phyloP scores from a whole-genome alignment of 1,140 invertebrate species.

The Danaus melanippus region DNA sequence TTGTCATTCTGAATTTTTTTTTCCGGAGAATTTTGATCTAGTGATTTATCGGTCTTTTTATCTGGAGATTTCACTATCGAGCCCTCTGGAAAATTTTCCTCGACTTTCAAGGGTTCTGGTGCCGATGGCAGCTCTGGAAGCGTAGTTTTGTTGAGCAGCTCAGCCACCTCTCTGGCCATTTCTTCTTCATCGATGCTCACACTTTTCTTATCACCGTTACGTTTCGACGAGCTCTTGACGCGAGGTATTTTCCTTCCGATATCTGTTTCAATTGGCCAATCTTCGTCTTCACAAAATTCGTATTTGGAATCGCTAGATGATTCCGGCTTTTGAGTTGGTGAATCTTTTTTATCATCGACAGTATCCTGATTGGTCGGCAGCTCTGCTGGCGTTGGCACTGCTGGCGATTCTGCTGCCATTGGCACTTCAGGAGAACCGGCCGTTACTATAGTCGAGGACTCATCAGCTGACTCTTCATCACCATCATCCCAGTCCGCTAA shows the following conservation, averaged over 20 bases:
- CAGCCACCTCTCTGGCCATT: constrained; percentile 70
- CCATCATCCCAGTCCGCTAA: constrained; percentile 70
- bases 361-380: constrained; percentile 37
- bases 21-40: constrained; percentile 29
- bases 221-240: constrained; percentile 56
- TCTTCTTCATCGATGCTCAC: constrained; percentile 62
- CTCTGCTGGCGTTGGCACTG: constrained; percentile 44
- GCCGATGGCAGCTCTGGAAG: constrained; percentile 70
- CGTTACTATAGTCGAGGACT: constrained; percentile 35
- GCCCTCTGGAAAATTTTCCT: constrained; percentile 69
- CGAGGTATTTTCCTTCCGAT: constrained; percentile 71
- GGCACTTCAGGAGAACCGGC: constrained; percentile 65
- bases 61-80: constrained; percentile 64
- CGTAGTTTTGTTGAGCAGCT: constrained; percentile 72
- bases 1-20: constrained; percentile 36
- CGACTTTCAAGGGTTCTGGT: constrained; percentile 55
- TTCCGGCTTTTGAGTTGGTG: constrained; percentile 47
- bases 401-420: constrained; percentile 54
- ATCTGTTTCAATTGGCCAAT: constrained; percentile 63
- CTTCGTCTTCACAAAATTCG: constrained; percentile 74
- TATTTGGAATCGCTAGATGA: constrained; percentile 63
- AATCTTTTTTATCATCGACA: constrained; percentile 44
- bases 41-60: constrained; percentile 48
- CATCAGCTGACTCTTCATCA: constrained; percentile 60
- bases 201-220: constrained; percentile 56